Base-by-base conservation (phyloP, 2,888 invertebrate species). In the Stramonita haemastoma region DNA sequence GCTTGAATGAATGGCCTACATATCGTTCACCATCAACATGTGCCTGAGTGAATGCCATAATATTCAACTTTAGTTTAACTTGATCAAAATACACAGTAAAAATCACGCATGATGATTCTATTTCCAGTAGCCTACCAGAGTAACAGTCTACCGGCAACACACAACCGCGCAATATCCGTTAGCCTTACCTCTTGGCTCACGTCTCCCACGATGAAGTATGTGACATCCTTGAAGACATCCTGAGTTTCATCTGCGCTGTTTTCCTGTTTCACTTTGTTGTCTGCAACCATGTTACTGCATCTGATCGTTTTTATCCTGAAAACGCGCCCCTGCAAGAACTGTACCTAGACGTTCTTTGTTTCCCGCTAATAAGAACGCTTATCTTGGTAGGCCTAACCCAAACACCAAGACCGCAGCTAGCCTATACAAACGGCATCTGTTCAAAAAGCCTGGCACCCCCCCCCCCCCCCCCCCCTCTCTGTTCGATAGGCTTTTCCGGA, bases 221-320 rank as follows among this genome's bases (percentile, higher is more conserved):
- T 94, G 22, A 98, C 97, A 97, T 97, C 97, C 96, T 97, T 97
- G 96, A 98, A 98, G 94, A 98, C 97, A 94, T 97, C 92, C 29
- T 90, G 73, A 19, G 60, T 66, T 46, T 70, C 70, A 32, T 85
- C 87, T 13, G 70, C 56, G 34, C 81, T 36, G 26, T 85, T 79
- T 85, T 90, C 87, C 57, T 79, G 60, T n/a, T 90, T 89, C 56
- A 34, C 73, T 85, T 89, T 84, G 26, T 46, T 73, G 11, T 89
- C 89, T 29, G 85, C 26, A 56, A 89, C 85, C 89, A 89, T 89
- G 84, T 46, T 87, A 15, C 60, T 46, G 57, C 34, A 57, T 86
- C 66, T 34, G 34, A 32, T 60, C 11, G 34, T 19, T 15, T 32
- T 66, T 22, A 32, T 32, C 19, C 56, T 19, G 86, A 86, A 83